Evolutionary conservation across 2,888 invertebrate genomes (phyloP), one percentile per base, ranked within the genome.

Genomic region (Acanthopleura granulata): DNA sequence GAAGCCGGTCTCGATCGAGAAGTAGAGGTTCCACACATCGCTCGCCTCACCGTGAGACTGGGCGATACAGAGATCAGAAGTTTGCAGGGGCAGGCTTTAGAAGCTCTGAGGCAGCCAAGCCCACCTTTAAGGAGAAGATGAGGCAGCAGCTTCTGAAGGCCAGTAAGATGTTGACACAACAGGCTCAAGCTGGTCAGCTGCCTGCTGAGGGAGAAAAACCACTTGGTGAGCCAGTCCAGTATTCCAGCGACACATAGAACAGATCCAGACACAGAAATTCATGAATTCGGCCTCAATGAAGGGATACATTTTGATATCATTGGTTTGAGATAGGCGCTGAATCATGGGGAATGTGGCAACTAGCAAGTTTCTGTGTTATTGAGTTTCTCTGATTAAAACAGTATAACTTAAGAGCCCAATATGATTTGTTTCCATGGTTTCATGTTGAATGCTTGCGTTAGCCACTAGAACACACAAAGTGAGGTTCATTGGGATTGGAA

Each of bases 61-160:
- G 30, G 16, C 1, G 69, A 15, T 18, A 30, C 25, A 25, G 69
- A 25, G 69, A 69, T 11, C 25, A 69, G n/a, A 18, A 57, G 18
- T 40, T 40, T 61, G 72, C 75, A 18, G 76, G 74, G 18, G 72
- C 76, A 30, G 74, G 74, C 29, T 76, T 75, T 62, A 75, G 76
- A 1, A 57, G 73, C 0, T 71, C 82, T 18, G 78, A 78, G 15
- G 49, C 79, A 18, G 79, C 79, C n/a, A 84, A 86, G 77, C 85
- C 86, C 30, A 86, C 86, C 15, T 89, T 88, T 77, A 88, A 88
- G 76, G 88, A 90, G 74, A 82, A 86, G 76, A 84, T 89, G 86
- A 86, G 87, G 75, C 86, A 87, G 76, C 83, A 88, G 76, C 74
- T 89, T 16, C 73, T 88, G 15, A 82, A 85, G 73, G 84, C 86